Evolutionary conservation across 1,140 invertebrate genomes (phyloP), one percentile per base, ranked within the genome.

Genomic region (Ridgeia piscesae): DNA sequence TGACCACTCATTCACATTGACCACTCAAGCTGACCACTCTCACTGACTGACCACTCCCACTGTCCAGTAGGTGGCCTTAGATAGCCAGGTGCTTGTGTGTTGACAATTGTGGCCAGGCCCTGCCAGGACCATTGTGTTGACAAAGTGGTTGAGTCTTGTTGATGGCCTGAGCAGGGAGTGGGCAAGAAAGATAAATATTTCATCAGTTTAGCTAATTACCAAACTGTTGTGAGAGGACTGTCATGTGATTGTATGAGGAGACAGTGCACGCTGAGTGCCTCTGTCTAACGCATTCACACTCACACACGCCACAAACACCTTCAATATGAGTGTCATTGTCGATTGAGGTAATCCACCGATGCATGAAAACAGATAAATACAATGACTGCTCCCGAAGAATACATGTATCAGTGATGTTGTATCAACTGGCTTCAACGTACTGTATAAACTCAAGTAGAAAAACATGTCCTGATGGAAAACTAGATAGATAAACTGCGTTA

Each of bases 171-270:
- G 58, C 58, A 77, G 58, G 11, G 8, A 31, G n/a, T n/a, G n/a
- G 14, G 58, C 58, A 77, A 77, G 58, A 77, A 77, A 77, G 58
- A 77, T 77, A 77, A 77, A 77, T 77, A 77, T 77, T 77, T 77
- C 58, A 77, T 77, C 58, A 77, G 58, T 77, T 77, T 77, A 77
- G 58, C 17, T 77, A 77, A 77, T 77, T 77, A 77, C 58, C n/a
- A 77, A 77, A 77, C 27, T 77, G 11, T 2, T 31, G 27, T 77
- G 42, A 42, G 42, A 11, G 4, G 42, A 42, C 42, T 42, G 42
- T 42, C 42, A 42, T 42, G 42, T 42, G 42, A 42, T 42, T 42
- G 42, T 42, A 11, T 42, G 42, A 42, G 11, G 4, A 42, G 42
- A 42, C 42, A 42, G 42, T 42, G 42, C 11, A 42, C 11, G 42